Base-by-base conservation (phyloP, 1,140 invertebrate species). In the Euura lappo region DNA sequence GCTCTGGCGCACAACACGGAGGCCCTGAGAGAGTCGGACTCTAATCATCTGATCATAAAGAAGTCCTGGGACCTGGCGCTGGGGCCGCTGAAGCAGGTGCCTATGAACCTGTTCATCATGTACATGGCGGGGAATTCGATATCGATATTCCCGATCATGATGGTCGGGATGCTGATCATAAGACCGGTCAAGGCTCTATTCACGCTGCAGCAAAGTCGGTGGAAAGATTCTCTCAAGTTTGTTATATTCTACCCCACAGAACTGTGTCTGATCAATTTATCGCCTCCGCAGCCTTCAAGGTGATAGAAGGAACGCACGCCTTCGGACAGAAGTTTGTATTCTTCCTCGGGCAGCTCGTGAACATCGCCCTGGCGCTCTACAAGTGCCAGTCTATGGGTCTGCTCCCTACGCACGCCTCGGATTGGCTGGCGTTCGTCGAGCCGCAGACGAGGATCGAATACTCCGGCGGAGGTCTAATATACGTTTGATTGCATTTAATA, bases 91-190 rank as follows among this genome's bases (percentile, higher is more conserved):
- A 99, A 99, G 86, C 94, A 95, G 89, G 94, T 99, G 46, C 98
- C 98, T 4, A 99, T 99, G 98, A 99, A 99, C 88, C 88, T 99
- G 28, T 98, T 99, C 81, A 98, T 99, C 67, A 98, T 99, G 96
- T 99, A 99, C 86, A 99, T 99, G 98, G 96, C 98, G 72, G 98
- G 98, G 51, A 99, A 97, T 87, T 98, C 98, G 0, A 99, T 99
- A 80, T 99, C 97, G 1, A 99, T 99, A 77, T 99, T 99, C 82
- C 98, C 98, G 2, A 99, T 99, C n/a, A 99, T 99, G 98, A 99
- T 99, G 98, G 97, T 99, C 28, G 97, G 97, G 51, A 99, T 99
- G 98, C 92, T 99, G 84, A 95, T 99, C 75, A 94, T 99, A 74
- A 90, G 97, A 77, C 98, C 98, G 11, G 93, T 99, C 2, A 98